Percentiles rank a stretch among this genome's conserved stretches.
These are phyloP conservation scores for Stenichneumon culpator DNA, from an alignment of 2,888 invertebrate genomes.

Conservation along the genomic window DNA sequence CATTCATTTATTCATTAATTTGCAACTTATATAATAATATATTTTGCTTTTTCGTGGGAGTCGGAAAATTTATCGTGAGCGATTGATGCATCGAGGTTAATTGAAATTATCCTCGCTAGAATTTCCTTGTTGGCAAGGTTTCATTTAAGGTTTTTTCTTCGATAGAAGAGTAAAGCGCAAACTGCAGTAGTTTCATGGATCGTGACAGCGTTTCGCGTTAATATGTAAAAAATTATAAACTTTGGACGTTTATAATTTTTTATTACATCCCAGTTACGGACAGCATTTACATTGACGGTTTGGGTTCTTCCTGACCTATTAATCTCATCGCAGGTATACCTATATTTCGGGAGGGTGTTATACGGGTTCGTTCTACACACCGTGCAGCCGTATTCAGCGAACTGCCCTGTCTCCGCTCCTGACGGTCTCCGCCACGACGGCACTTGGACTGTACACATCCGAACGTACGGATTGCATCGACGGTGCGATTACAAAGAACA, in stretches of 20 bases:
- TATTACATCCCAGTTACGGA: background rate
- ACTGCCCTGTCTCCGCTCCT: background rate
- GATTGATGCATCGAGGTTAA: background rate
- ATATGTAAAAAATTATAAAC: too few species aligned
- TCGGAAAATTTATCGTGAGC: background rate
- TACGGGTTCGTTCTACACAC: background rate
- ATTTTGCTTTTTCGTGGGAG: background rate
- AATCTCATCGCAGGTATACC: conserved; percentile 6
- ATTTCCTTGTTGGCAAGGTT: background rate
- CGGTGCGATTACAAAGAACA: background rate
- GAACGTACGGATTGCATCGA: background rate
- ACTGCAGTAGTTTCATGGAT: background rate
- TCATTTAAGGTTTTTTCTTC: background rate
- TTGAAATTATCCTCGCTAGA: background rate
- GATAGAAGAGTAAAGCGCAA: background rate
- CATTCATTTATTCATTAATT: background rate
- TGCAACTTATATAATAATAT: background rate
- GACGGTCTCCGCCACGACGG: background rate
- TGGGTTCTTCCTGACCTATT: conserved; percentile 17
- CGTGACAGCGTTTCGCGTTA: background rate
- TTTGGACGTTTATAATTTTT: background rate
- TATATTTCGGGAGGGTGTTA: background rate
- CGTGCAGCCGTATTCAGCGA: background rate
- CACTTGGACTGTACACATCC: background rate
- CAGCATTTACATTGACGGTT: background rate